Evolutionary conservation across 2,888 invertebrate genomes (phyloP), one percentile per base, ranked within the genome.

Genomic region (Calliphora vomitoria): DNA sequence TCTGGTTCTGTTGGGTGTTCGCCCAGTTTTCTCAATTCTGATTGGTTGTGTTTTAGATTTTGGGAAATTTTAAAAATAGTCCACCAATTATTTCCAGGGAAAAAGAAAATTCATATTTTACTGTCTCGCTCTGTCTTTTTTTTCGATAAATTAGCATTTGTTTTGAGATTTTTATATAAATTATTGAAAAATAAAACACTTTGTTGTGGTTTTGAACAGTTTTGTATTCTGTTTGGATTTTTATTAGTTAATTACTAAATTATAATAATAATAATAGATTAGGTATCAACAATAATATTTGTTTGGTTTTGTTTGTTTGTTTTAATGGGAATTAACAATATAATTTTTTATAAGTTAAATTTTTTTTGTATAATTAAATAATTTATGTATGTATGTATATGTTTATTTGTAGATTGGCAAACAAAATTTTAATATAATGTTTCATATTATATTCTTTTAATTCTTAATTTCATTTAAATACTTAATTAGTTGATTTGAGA

Each of bases 221-320:
- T 72, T 87, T 64, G 18, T 64, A 62, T 84, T 78, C 38, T 64
- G 78, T 81, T 82, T 78, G n/a, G 10, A 31, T 78, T 81, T 69
- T 86, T 81, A 81, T 81, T 81, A 84, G 76, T 80, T 81, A 68
- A 74, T 68, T 62, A 35, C 41, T 15, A 66, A 83, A 76, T 35
- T 35, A 68, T 83, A 41, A 75, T 75, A 66, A 41, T 78, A 35
- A 78, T 74, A 80, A 75, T 62, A 58, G 50, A 53, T 81, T 81
- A 76, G 38, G 55, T 72, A 82, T 82, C 81, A 85, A 81, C 85
- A 85, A 81, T 80, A 62, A 62, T 82, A 47, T 75, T 60, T 44
- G 10, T 64, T 55, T 38, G 25, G 25, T 35, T 47, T 60, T 50
- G n/a, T 76, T 75, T 69, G 44, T 53, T 68, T 41, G 25, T 68